Conservation (phyloP, 2,797 vertebrate species). For the Peromyscus melanophrys region DNA sequence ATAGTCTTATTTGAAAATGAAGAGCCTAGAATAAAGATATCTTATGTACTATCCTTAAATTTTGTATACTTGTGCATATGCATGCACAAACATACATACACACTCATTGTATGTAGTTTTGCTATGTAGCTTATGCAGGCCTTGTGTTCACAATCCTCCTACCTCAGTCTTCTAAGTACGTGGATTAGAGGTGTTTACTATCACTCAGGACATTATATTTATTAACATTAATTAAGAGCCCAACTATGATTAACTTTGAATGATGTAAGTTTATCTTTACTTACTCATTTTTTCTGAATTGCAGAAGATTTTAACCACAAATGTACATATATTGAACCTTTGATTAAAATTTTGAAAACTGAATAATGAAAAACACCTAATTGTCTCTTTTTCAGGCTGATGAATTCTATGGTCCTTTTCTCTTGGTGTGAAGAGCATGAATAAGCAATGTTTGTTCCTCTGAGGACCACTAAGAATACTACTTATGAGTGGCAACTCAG, state of each 20-base stretch:
- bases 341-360: constrained; percentile 19
- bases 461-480: neutral
- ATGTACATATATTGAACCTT: constrained; percentile 1
- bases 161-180: neutral
- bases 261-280: neutral
- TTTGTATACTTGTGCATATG: neutral
- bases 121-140: neutral
- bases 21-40: neutral
- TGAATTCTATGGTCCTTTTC: neutral
- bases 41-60: neutral
- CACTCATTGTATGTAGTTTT: neutral
- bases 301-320: constrained; percentile 12
- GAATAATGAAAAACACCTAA: neutral
- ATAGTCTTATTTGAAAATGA: neutral
- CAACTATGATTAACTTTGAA: constrained; percentile 8
- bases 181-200: neutral
- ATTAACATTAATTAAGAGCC: neutral
- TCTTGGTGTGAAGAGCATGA: neutral
- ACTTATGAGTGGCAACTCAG: neutral
- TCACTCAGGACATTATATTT: neutral
- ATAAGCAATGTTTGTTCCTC: neutral
- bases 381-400: neutral
- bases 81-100: neutral
- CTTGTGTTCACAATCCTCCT: neutral
- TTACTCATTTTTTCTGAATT: constrained; percentile 34